Conservation (phyloP, 2,888 invertebrate species). For the Salpingus planirostris region DNA sequence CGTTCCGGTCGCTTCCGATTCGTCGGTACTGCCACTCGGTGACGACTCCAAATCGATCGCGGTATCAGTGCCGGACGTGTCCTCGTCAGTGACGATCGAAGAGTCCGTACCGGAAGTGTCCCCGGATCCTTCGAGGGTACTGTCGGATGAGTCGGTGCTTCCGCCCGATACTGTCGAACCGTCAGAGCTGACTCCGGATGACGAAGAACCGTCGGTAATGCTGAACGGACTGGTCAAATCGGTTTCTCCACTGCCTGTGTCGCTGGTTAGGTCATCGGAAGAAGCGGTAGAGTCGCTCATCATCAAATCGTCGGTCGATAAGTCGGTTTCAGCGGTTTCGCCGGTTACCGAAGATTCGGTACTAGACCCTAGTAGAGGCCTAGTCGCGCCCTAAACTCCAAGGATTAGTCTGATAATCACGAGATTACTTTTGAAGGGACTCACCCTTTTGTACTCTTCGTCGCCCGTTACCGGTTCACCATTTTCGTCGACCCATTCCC, state of each 20-base stretch:
- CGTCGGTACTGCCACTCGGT: conserved; percentile 1
- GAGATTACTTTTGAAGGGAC: no score
- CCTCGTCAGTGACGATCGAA: conserved; percentile 1
- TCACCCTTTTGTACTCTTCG: no score
- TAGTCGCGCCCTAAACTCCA: no score
- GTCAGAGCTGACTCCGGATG: no score
- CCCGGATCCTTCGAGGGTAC: conserved; percentile 12
- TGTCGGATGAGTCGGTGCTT: conserved; percentile 9
- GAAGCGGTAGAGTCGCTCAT: conserved; percentile 42
- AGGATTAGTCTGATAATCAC: no score
- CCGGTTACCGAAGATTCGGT: conserved; percentile 13
- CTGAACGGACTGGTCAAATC: conserved; percentile 14
- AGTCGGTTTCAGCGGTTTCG: conserved; percentile 27
- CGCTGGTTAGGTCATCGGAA: conserved; percentile 19
- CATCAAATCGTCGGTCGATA: conserved; percentile 45
- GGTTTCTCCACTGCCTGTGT: conserved; percentile 31
- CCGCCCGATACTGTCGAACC: conserved; percentile 6
- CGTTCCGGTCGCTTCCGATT: no score
- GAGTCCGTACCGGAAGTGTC: conserved; percentile 16
- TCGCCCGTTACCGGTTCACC: conserved; percentile 23
- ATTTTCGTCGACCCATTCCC: conserved; percentile 44
- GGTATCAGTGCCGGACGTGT: conserved; percentile 9
- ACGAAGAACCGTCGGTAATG: no score
- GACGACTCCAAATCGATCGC: conserved; percentile 4
- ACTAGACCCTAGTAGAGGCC: conserved; percentile 11